Evolutionary conservation across 1,140 invertebrate genomes (phyloP), one percentile per base, ranked within the genome.

Genomic region (Alviniconcha marisindica): DNA sequence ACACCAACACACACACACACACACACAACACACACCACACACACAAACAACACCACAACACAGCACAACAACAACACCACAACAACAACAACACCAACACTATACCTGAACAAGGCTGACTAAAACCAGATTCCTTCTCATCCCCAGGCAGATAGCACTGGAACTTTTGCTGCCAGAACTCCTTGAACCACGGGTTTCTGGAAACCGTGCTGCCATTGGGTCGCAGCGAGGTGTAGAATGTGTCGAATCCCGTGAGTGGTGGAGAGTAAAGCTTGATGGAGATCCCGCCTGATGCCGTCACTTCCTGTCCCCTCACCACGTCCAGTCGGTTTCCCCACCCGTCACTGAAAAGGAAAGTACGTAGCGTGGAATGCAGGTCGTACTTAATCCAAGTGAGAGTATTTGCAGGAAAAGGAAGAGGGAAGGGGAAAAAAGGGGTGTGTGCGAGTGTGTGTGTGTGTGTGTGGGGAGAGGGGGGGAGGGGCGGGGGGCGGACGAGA

Each of bases 261-360:
- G 96, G 95, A 4, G 96, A 96, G 88, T 96, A 94, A 56, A 97
- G 96, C 86, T 95, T 94, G 71, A 97, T 95, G 36, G 96, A 96
- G 78, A 97, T 94, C 48, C 95, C 95, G 31, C 96, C 96, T 85
- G 94, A 94, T n/a, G 96, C 96, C 87, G 95, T 94, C 48, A 93
- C 92, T 91, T 97, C 95, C 71, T 95, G 93, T 28, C 94, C 94
- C 83, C 95, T 92, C 1, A 96, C 96, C n/a, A 97, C 96, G 88
- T 97, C 96, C n/a, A 94, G 93, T 73, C 96, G 93, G 88, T 96
- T 96, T 0, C 95, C 95, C 96, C 96, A 96, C 56, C 96, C 96
- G 88, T 96, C 96, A 91, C 96, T 96, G 90, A 73, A 91, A 83
- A n/a, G n/a, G n/a, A n/a, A n/a, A n/a, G n/a, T n/a, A n/a, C n/a